Conservation (phyloP, 2,113 vertebrate species). For the Lagenorhynchus albirostris region DNA sequence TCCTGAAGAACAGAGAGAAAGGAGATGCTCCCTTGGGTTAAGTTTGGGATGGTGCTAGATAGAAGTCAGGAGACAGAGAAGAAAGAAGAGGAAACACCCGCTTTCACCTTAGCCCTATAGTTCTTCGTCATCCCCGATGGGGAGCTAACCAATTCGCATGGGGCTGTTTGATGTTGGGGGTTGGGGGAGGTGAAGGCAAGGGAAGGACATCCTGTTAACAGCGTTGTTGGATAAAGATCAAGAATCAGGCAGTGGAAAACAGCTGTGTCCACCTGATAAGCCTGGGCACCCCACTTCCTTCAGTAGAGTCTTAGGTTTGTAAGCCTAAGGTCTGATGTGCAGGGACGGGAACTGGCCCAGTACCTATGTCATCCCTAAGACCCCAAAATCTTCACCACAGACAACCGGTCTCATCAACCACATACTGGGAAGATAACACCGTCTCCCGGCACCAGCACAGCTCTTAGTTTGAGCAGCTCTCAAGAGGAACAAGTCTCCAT, state of each 20-base stretch:
- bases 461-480: neutral
- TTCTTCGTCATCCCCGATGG: neutral
- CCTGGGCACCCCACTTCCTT: neutral
- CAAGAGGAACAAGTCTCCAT: neutral
- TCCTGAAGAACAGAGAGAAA: neutral
- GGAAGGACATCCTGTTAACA: conserved; percentile 44
- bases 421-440: neutral
- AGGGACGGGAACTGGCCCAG: neutral
- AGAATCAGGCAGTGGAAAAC: neutral
- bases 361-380: neutral
- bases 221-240: conserved; percentile 19
- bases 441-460: neutral
- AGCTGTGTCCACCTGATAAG: neutral
- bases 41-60: neutral
- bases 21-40: neutral
- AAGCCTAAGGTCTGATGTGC: neutral
- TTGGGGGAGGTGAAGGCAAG: neutral
- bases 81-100: neutral
- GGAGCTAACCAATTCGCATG: neutral
- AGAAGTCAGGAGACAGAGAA: neutral
- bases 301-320: neutral
- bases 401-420: neutral
- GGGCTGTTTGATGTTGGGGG: neutral
- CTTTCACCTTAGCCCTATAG: neutral
- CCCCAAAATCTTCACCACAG: neutral